A percentile compares a stretch with the other conserved stretches of the same genome.
Evolutionary conservation across 1,140 invertebrate genomes (phyloP).

Genomic region (Drosophila melanica): DNA sequence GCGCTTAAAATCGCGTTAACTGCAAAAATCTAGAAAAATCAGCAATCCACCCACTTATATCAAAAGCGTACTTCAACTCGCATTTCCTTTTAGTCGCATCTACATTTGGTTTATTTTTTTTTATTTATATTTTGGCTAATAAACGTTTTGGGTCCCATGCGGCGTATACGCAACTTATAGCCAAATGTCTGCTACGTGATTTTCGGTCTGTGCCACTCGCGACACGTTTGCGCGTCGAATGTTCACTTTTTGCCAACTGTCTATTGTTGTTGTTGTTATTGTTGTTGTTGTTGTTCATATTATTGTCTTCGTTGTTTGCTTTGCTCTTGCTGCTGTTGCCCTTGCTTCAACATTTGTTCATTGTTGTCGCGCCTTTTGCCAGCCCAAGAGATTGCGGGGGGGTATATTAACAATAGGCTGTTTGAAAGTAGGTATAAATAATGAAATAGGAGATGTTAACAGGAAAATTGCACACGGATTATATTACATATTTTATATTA

Average conservation of each 20-base stretch:
- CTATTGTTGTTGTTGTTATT: constrained; percentile 7
- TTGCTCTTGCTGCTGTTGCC: constrained; percentile 2
- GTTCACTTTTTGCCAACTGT: constrained; percentile 38
- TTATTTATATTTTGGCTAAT: constrained; percentile 44
- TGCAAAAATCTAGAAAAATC: not conserved
- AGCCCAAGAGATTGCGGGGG: not conserved
- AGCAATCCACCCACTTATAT: not conserved
- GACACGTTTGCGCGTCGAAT: constrained; percentile 63
- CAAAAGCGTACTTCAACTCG: constrained; percentile 16
- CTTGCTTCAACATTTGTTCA: constrained; percentile 34
- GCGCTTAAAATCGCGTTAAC: constrained; percentile 65
- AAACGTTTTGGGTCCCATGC: constrained; percentile 59
- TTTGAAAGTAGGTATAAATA: too few relatives aligned
- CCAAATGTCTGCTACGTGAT: constrained; percentile 78
- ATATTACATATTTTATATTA: too few relatives aligned
- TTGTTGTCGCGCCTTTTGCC: constrained; percentile 36
- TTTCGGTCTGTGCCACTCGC: constrained; percentile 54
- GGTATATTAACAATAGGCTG: not conserved
- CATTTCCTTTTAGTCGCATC: not conserved
- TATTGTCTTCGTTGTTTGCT: constrained; percentile 17
- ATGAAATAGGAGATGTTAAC: too few relatives aligned
- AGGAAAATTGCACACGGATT: too few relatives aligned
- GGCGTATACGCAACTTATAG: constrained; percentile 75
- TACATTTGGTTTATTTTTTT: too few relatives aligned
- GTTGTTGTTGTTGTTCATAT: constrained; percentile 4